These are phyloP conservation scores for Notechis scutatus DNA, from an alignment of 2,113 vertebrate species.

Conservation along the genomic window DNA sequence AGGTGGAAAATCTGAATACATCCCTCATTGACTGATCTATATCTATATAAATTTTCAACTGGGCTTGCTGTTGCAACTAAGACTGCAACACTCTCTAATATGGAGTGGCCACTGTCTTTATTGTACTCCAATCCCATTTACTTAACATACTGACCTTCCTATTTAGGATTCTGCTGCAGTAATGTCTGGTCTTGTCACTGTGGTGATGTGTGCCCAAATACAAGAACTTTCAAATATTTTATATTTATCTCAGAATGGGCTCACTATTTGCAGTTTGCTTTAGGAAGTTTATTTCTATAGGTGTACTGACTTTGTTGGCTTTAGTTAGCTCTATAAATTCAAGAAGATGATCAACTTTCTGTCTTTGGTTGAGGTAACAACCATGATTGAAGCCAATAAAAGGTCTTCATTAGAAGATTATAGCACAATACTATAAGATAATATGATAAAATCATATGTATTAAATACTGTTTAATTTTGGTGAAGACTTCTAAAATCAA, in stretches of 20 bases:
- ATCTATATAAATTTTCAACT: not conserved
- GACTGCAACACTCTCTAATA: not conserved
- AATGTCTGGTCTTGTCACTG: not conserved
- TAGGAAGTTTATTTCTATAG: not conserved
- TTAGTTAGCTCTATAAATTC: not conserved
- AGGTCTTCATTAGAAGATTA: not conserved
- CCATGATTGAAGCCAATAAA: not conserved
- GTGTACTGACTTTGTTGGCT: not conserved
- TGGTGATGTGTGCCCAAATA: not conserved
- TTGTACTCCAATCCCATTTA: not conserved
- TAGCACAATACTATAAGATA: not conserved
- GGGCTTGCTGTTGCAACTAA: not conserved
- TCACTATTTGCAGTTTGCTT: not conserved
- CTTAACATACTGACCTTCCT: not conserved
- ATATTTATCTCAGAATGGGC: not conserved
- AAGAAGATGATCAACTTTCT: not conserved
- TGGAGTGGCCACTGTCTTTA: not conserved
- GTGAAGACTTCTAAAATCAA: not conserved
- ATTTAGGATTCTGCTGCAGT: not conserved
- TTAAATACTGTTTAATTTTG: not conserved
- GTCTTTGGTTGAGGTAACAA: not conserved
- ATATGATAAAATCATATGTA: not conserved
- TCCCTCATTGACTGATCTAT: not conserved
- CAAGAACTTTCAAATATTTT: not conserved
- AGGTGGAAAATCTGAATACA: not conserved